Evolutionary conservation across 2,113 vertebrate genomes (phyloP).

Genomic region (Cephalopholis sonnerati): DNA sequence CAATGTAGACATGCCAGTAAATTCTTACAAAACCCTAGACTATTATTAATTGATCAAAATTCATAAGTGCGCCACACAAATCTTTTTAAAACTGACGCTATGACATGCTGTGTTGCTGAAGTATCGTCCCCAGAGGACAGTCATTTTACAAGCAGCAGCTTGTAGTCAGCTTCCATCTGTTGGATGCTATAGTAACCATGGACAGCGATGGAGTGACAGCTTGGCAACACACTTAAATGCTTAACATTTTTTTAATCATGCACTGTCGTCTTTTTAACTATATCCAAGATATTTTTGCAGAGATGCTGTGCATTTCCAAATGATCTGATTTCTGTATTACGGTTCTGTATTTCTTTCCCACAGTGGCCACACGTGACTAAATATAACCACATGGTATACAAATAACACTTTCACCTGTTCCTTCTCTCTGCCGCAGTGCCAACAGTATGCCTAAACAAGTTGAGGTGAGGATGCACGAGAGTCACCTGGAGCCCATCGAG

Average conservation of each 20-base stretch:
- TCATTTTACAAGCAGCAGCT: slow-evolving; percentile 59
- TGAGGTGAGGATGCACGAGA: slow-evolving; percentile 97
- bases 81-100: slow-evolving; percentile 23
- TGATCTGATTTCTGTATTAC: not conserved
- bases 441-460: slow-evolving; percentile 99
- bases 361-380: not conserved
- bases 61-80: not conserved
- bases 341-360: not conserved
- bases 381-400: not conserved
- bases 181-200: slow-evolving; percentile 51
- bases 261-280: slow-evolving; percentile 17
- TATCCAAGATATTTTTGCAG: slow-evolving; percentile 11
- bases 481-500: slow-evolving; percentile 92
- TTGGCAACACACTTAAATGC: slow-evolving; percentile 45
- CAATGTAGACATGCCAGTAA: not conserved
- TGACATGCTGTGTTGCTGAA: slow-evolving; percentile 15
- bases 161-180: slow-evolving; percentile 70
- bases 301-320: not conserved
- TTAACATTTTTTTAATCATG: slow-evolving; percentile 34
- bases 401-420: not conserved
- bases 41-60: not conserved
- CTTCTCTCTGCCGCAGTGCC: slow-evolving; percentile 84
- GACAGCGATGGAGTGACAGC: slow-evolving; percentile 49
- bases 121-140: slow-evolving; percentile 13
- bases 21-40: not conserved